Percentiles rank a stretch among this genome's conserved stretches.
Conservation (phyloP, 2,888 invertebrate species). For the Leptarthrus brevirostris region DNA sequence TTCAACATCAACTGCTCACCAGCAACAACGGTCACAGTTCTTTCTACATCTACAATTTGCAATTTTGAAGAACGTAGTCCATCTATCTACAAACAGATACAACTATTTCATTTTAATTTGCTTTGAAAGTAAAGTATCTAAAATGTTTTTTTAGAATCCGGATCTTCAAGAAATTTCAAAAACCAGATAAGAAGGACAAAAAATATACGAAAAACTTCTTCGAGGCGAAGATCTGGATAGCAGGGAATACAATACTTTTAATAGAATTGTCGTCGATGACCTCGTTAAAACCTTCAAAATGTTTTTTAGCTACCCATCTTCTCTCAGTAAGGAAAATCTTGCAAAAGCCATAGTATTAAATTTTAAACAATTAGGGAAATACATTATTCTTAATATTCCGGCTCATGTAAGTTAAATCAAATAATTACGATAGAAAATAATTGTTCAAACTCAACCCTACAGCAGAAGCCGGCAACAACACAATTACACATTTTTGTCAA, state of each 20-base stretch:
- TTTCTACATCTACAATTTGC: too few relatives aligned
- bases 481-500: too few relatives aligned
- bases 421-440: neutral
- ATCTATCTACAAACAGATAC: too few relatives aligned
- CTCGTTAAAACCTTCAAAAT: neutral
- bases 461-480: too few relatives aligned
- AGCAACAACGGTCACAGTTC: neutral
- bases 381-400: neutral
- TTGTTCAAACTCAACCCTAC: too few relatives aligned
- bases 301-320: constrained; percentile 19
- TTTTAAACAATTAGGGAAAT: constrained; percentile 16
- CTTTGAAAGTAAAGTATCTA: too few relatives aligned
- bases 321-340: constrained; percentile 7
- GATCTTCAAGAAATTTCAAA: neutral
- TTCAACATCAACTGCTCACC: too few relatives aligned
- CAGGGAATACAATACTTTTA: constrained; percentile 8
- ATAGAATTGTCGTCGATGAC: constrained; percentile 34
- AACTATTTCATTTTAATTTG: neutral
- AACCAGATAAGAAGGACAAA: neutral
- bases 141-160: neutral
- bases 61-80: too few relatives aligned
- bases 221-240: neutral
- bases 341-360: constrained; percentile 17
- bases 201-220: neutral
- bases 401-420: constrained; percentile 7